Conservation (phyloP, 2,113 vertebrate genomes). For the Peromyscus californicus region DNA sequence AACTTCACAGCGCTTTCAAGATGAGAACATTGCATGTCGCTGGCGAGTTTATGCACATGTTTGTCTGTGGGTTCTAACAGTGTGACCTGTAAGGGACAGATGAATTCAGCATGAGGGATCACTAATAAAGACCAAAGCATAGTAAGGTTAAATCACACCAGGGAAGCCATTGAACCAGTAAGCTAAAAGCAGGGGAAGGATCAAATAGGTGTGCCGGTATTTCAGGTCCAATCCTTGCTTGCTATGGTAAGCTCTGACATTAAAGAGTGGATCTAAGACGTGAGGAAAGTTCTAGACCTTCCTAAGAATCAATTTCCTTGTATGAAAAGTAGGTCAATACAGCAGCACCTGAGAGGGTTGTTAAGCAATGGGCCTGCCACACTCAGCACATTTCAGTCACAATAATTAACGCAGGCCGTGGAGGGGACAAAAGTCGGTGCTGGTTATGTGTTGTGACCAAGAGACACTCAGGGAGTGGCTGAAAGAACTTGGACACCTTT, state of each 20-base stretch:
- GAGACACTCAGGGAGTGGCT: neutral
- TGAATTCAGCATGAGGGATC: neutral
- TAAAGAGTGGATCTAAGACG: neutral
- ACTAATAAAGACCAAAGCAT: neutral
- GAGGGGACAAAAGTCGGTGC: neutral
- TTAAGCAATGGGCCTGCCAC: neutral
- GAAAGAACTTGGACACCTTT: neutral
- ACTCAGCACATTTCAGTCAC: neutral
- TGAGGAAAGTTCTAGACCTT: neutral
- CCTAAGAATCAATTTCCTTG: constrained; percentile 6
- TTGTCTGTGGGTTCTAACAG: neutral
- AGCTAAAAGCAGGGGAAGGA: neutral
- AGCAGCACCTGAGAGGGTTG: neutral
- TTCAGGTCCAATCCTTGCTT: neutral
- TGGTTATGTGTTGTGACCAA: neutral
- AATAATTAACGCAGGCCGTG: neutral
- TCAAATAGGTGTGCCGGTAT: neutral
- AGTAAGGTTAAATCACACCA: neutral
- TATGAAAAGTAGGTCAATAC: neutral
- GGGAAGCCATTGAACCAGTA: neutral
- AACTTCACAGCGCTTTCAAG: neutral
- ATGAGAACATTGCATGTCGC: neutral
- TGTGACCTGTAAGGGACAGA: neutral
- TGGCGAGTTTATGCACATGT: neutral
- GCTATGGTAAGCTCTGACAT: neutral